Evolutionary conservation across 2,888 invertebrate species (phyloP).

Genomic region (Physocephala rufipes): DNA sequence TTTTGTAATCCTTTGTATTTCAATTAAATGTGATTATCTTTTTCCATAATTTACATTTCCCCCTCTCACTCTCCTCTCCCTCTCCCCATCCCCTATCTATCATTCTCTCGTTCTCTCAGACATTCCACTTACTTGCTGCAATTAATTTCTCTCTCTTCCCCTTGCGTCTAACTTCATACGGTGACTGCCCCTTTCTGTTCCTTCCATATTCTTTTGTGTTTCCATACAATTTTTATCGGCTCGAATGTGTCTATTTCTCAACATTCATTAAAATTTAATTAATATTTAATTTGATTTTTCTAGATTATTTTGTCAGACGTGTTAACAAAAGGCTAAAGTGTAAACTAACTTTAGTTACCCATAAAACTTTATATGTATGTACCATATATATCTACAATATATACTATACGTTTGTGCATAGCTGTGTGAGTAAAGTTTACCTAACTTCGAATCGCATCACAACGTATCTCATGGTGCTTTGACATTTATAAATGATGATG

Average conservation of each 20-base stretch:
- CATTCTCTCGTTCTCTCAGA: neutral
- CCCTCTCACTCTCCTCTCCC: neutral
- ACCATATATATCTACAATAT: neutral
- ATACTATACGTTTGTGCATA: neutral
- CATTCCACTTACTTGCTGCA: too few species aligned
- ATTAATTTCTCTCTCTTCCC: too few species aligned
- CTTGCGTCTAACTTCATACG: too few species aligned
- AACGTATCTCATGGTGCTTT: too few species aligned
- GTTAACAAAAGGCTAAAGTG: neutral
- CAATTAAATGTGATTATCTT: neutral
- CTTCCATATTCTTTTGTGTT: neutral
- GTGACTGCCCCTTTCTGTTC: too few species aligned
- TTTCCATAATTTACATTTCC: too few species aligned
- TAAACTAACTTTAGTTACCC: neutral
- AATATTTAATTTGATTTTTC: slow-evolving; percentile 7
- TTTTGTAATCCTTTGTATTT: neutral
- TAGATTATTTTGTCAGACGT: neutral
- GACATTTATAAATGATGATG: too few species aligned
- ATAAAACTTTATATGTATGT: neutral
- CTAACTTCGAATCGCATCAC: neutral
- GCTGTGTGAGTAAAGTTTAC: neutral
- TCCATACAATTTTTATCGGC: neutral
- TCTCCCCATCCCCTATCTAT: neutral
- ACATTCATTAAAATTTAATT: slow-evolving; percentile 21
- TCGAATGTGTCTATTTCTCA: neutral